A percentile compares a stretch with the other conserved stretches of the same genome.
Conservation (phyloP, 1,140 invertebrate species). For the Drosophila cardini region DNA sequence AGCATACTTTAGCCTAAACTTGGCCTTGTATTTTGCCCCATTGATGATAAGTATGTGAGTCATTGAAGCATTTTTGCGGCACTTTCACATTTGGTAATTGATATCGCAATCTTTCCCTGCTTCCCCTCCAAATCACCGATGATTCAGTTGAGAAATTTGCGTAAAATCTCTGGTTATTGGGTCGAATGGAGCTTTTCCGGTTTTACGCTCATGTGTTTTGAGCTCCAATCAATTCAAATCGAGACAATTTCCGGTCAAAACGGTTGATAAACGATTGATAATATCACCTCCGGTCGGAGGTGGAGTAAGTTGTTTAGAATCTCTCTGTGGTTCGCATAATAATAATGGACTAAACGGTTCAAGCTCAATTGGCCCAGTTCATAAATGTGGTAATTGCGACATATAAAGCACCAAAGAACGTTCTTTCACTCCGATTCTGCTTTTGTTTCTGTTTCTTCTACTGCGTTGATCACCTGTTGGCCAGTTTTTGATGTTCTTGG, state of each 20-base stretch:
- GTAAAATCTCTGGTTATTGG: conserved; percentile 56
- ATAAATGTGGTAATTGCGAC: conserved; percentile 79
- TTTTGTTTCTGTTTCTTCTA: not conserved
- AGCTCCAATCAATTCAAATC: conserved; percentile 15
- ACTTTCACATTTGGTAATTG: conserved; percentile 32
- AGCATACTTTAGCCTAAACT: not conserved
- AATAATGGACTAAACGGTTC: conserved; percentile 35
- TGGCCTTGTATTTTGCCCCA: conserved; percentile 7
- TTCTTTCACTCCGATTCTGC: conserved; percentile 40
- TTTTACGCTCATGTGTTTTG: conserved; percentile 1
- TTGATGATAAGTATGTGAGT: conserved; percentile 25
- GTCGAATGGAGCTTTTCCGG: conserved; percentile 53
- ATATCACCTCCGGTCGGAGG: conserved; percentile 30
- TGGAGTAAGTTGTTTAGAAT: conserved; percentile 29
- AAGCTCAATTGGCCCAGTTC: conserved; percentile 74
- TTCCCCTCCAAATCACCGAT: conserved; percentile 6
- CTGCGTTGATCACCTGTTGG: conserved; percentile 18
- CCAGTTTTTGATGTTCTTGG: not conserved
- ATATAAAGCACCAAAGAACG: conserved; percentile 56
- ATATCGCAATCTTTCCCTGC: conserved; percentile 1
- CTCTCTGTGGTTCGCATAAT: conserved; percentile 38
- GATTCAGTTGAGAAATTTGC: conserved; percentile 47
- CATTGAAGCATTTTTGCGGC: conserved; percentile 8
- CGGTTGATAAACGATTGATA: conserved; percentile 20
- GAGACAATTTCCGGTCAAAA: conserved; percentile 66